Evolutionary conservation across 2,797 vertebrate genomes (phyloP), one percentile per base, ranked within the genome.

Genomic region (Acestrorhynchus altus): DNA sequence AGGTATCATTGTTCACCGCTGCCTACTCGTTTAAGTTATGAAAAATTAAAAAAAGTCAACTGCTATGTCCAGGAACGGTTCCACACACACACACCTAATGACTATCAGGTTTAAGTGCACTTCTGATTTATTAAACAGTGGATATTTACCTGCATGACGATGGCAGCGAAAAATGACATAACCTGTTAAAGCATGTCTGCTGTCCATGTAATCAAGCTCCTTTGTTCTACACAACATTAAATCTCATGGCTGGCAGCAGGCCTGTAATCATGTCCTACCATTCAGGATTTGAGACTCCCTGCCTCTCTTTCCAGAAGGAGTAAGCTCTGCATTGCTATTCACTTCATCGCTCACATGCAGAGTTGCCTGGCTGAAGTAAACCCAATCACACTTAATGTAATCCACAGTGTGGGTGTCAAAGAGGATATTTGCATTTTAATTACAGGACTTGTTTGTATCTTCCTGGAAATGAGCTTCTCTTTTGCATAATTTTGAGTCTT

Each of bases 361-460:
- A 57, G 47, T 54, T 59, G 16, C 70, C 13, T 47, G 22, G 63
- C 54, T 64, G 47, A 54, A 69, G 56, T 61, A 68, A 74, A 65
- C 24, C 28, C 28, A 68, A 75, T 63, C 73, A 66, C 73, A 65
- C 56, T 72, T 42, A 44, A 20, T 47, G 20, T 26, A 80, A 71
- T 77, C 59, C 74, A 63, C 24, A 72, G 26, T 63, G 63, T 68
- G 61, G 64, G 80, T 76, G 51, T 74, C 78, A 77, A 63, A 65
- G 59, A 71, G 76, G 44, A 0, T 49, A 83, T 80, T 83, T 80
- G 78, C 78, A 80, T 83, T 80, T 83, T 80, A 83, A 83, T 80
- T 77, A 56, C 49, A n/a, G 40, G 56, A 6, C 49, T 68, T 67
- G 65, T 77, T 77, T 78, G 72, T 61, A 76, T 73, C 24, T 65